Conservation (phyloP, 2,888 invertebrate genomes). For the Diarsia brunnea region DNA sequence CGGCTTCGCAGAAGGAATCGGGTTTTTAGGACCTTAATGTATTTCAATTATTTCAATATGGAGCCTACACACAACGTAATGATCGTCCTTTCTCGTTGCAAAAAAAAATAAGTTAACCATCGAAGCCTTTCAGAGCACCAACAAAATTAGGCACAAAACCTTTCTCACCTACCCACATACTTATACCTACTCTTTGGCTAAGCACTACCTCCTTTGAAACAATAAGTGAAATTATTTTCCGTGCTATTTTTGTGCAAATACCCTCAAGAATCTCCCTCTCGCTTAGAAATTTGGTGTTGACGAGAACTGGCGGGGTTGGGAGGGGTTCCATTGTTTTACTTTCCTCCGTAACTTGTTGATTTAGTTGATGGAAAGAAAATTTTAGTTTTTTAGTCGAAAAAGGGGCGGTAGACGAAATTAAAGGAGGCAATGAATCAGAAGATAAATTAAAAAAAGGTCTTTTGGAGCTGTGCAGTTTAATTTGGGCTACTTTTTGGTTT, state of each 20-base stretch:
- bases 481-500: constrained; percentile 31
- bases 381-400: constrained; percentile 56
- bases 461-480: constrained; percentile 20
- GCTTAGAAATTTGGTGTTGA: constrained; percentile 68
- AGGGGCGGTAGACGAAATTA: constrained; percentile 28
- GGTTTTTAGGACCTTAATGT: too few relatives aligned
- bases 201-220: constrained; percentile 64
- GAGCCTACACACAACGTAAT: too few relatives aligned
- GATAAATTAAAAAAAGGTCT: constrained; percentile 47
- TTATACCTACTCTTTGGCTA: constrained; percentile 60
- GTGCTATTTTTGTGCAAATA: constrained; percentile 76
- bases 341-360: constrained; percentile 64
- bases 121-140: not conserved
- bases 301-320: constrained; percentile 33
- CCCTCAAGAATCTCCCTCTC: constrained; percentile 71
- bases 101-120: not conserved
- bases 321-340: constrained; percentile 59
- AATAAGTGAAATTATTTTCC: constrained; percentile 77
- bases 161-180: constrained; percentile 33
- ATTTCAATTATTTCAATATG: too few relatives aligned
- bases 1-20: too few relatives aligned
- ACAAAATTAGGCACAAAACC: constrained; percentile 44
- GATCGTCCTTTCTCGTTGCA: not conserved
- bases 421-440: constrained; percentile 29
- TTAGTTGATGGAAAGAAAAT: constrained; percentile 63